Conservation (phyloP, 1,140 invertebrate species). For the Gryllus bimaculatus region DNA sequence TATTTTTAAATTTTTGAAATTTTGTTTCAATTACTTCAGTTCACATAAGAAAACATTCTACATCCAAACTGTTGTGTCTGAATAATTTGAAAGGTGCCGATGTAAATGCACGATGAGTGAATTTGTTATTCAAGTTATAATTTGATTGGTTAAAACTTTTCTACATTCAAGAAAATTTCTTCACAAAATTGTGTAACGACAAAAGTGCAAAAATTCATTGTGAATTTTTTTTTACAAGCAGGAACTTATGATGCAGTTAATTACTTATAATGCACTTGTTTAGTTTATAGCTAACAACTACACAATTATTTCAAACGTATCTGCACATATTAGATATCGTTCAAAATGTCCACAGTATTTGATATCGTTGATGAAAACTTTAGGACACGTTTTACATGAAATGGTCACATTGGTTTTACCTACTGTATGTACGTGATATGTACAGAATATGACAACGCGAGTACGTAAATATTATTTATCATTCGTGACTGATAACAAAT, state of each 20-base stretch:
- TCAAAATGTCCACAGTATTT: background rate
- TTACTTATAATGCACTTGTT: background rate
- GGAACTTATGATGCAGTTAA: background rate
- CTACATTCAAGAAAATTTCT: background rate
- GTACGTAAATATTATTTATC: background rate
- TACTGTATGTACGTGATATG: too few relatives aligned
- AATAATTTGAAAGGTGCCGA: too few relatives aligned
- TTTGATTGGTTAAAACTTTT: background rate
- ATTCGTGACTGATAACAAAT: too few relatives aligned
- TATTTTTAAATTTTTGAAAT: background rate
- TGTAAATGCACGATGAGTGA: background rate
- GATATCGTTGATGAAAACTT: background rate
- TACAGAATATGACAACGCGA: background rate
- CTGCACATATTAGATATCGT: background rate
- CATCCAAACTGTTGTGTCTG: background rate
- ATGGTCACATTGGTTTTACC: background rate
- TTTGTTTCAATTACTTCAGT: background rate
- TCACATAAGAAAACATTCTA: background rate
- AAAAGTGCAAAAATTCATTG: background rate
- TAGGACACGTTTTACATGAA: background rate
- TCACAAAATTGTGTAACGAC: background rate
- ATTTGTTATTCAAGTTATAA: background rate
- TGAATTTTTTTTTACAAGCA: background rate
- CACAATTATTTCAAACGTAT: background rate
- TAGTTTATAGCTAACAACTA: background rate